Evolutionary conservation across 1,140 invertebrate genomes (phyloP).

Genomic region (Amyelois transitella): DNA sequence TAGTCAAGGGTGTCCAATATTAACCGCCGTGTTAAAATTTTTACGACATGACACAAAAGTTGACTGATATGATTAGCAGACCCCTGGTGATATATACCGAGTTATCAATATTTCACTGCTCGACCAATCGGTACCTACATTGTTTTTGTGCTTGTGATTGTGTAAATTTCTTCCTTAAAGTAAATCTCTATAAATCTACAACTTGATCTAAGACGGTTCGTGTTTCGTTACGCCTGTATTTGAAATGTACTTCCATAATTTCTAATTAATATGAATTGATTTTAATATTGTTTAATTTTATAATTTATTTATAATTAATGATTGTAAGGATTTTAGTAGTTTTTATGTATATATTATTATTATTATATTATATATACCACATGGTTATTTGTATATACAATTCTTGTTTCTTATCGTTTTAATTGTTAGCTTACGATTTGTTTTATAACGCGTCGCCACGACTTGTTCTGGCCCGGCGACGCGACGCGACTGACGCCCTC

Average conservation of each 20-base stretch:
- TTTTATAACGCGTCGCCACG: not conserved
- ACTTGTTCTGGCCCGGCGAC: no score
- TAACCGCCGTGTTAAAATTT: no score
- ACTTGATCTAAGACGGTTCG: not conserved
- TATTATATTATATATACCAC: conserved; percentile 9
- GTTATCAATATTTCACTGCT: no score
- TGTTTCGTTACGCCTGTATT: not conserved
- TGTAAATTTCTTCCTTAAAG: not conserved
- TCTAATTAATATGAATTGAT: not conserved
- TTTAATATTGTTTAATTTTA: conserved; percentile 3
- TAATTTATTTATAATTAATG: not conserved
- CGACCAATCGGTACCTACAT: no score
- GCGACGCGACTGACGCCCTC: not conserved
- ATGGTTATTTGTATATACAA: conserved; percentile 23
- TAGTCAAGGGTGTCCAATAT: no score
- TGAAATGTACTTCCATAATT: not conserved
- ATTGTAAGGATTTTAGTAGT: conserved; percentile 26
- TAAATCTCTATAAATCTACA: not conserved
- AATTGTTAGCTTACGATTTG: not conserved
- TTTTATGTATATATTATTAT: conserved; percentile 25
- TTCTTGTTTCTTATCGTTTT: not conserved
- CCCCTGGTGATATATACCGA: no score
- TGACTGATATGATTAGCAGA: no score
- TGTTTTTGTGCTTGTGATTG: not conserved
- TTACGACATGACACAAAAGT: no score